Conservation (phyloP, 1,140 invertebrate species). For the Schmidtea mediterranea region DNA sequence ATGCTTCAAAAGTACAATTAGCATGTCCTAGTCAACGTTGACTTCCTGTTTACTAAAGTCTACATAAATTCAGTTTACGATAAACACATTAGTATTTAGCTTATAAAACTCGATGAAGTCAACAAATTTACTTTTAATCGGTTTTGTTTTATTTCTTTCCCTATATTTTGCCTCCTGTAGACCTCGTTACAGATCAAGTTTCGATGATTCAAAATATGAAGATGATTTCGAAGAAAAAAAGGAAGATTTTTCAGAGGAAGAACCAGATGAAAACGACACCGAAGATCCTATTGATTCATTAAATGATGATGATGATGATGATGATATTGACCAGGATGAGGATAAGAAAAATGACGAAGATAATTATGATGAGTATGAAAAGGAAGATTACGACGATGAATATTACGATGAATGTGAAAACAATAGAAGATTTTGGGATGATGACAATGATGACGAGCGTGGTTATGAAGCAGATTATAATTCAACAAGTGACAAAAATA, state of each 20-base stretch:
- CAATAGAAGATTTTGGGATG: not conserved
- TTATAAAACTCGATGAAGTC: too few relatives aligned
- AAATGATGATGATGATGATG: not conserved
- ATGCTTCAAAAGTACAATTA: too few relatives aligned
- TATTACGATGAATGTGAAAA: not conserved
- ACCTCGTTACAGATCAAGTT: too few relatives aligned
- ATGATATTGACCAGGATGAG: not conserved
- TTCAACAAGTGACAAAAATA: not conserved
- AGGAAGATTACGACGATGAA: not conserved
- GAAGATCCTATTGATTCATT: not conserved
- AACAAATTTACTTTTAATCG: too few relatives aligned
- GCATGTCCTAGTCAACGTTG: too few relatives aligned
- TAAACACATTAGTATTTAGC: too few relatives aligned
- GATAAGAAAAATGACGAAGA: not conserved
- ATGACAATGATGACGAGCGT: not conserved
- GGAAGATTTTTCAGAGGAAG: not conserved
- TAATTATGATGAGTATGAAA: constrained; percentile 1
- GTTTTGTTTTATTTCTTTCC: too few relatives aligned
- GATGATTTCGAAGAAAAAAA: not conserved
- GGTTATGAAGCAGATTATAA: not conserved
- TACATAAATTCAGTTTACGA: too few relatives aligned
- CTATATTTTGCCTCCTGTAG: too few relatives aligned
- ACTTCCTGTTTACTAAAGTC: too few relatives aligned
- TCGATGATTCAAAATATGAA: not conserved
- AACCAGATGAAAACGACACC: not conserved